Percentiles rank a stretch among this genome's conserved stretches.
Conservation (phyloP, 2,888 invertebrate species). For the Oscheius sp. region DNA sequence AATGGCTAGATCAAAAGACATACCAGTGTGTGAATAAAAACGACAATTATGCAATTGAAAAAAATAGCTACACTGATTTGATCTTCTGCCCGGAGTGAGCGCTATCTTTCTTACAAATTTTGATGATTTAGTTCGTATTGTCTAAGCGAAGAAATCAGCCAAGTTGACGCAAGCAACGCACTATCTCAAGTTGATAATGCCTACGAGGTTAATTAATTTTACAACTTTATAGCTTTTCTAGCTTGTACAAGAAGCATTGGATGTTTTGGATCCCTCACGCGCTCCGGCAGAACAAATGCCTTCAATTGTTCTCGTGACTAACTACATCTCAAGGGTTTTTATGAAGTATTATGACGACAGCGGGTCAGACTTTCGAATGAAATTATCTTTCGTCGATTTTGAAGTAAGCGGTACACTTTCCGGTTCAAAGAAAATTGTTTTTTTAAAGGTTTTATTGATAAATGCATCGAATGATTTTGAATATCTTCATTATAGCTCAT, state of each 20-base stretch:
- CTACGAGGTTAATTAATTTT: background rate
- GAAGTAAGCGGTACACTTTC: conserved; percentile 13
- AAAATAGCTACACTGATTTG: background rate
- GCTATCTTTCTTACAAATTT: background rate
- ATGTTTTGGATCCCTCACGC: background rate
- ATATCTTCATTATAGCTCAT: background rate
- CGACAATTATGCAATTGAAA: conserved; percentile 1
- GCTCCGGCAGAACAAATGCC: background rate
- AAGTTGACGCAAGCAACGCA: background rate
- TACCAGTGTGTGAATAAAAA: background rate
- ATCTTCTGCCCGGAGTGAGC: conserved; percentile 8
- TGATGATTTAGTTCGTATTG: background rate
- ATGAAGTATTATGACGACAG: conserved; percentile 11
- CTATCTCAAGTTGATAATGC: background rate
- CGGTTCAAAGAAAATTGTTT: background rate
- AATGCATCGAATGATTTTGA: background rate
- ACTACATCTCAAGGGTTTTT: background rate
- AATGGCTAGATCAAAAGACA: background rate
- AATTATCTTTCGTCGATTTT: conserved; percentile 21
- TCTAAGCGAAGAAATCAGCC: background rate
- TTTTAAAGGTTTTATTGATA: conserved; percentile 5
- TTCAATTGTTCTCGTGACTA: conserved; percentile 8
- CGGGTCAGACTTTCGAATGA: conserved; percentile 8
- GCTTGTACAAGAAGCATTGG: background rate
- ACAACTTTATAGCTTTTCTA: background rate